phyloP scores from a whole-genome alignment of 2,797 vertebrate species.

The Ataeniobius toweri region DNA sequence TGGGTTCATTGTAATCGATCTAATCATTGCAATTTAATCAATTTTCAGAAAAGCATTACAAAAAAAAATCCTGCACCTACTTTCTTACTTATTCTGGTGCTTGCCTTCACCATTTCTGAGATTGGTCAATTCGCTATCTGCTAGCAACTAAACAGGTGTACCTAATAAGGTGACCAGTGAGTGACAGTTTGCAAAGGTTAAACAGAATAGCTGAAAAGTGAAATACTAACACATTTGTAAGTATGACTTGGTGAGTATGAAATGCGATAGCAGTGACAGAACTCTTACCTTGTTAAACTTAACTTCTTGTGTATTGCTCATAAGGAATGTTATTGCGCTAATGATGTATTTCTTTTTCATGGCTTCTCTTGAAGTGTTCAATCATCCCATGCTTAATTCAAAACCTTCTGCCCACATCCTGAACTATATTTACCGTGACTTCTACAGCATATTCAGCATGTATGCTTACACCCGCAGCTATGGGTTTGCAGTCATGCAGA shows the following conservation, averaged over 20 bases:
- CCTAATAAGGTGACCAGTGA: neutral
- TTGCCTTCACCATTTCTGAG: neutral
- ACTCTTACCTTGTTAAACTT: neutral
- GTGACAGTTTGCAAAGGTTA: neutral
- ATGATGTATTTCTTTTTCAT: conserved; percentile 1
- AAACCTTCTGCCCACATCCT: conserved; percentile 32
- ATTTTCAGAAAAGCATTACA: too few relatives aligned
- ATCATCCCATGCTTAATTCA: neutral
- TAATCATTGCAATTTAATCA: neutral
- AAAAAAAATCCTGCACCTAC: too few relatives aligned
- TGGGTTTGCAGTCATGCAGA: conserved; percentile 61
- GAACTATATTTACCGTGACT: conserved; percentile 41
- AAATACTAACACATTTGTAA: neutral
- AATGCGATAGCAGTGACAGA: neutral
- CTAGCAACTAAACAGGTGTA: neutral
- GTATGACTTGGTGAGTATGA: neutral
- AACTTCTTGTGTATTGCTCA: neutral
- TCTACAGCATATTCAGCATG: conserved; percentile 26
- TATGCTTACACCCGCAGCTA: conserved; percentile 44
- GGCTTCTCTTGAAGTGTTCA: conserved; percentile 8
- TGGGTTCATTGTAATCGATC: neutral
- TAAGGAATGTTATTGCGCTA: neutral
- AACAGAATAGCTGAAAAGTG: neutral
- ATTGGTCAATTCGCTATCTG: neutral
- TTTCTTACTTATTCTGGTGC: neutral